Evolutionary conservation across 2,888 invertebrate genomes (phyloP).

Genomic region (Drosophila nigricruria): DNA sequence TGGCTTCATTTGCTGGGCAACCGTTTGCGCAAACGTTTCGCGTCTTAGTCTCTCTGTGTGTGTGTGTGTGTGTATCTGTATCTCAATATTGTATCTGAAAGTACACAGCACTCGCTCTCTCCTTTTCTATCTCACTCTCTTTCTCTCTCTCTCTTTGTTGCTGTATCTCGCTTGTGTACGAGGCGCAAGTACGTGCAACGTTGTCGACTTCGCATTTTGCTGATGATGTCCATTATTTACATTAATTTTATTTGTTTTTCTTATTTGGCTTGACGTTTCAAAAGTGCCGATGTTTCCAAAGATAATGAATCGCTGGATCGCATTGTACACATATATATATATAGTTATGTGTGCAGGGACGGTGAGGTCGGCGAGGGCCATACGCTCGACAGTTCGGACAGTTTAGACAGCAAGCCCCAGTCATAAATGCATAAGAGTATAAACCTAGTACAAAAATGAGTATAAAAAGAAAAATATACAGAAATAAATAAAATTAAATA

Average conservation of each 20-base stretch:
- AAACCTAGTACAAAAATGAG: slow-evolving; percentile 40
- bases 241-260: slow-evolving; percentile 78
- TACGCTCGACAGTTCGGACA: slow-evolving; percentile 33
- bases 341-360: slow-evolving; percentile 18
- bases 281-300: slow-evolving; percentile 80
- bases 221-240: slow-evolving; percentile 80
- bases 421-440: slow-evolving; percentile 68
- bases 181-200: slow-evolving; percentile 30
- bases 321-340: slow-evolving; percentile 37
- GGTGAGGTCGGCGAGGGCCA: slow-evolving; percentile 25
- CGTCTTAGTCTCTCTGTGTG: not conserved
- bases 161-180: slow-evolving; percentile 7
- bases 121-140: slow-evolving; percentile 5
- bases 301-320: slow-evolving; percentile 76
- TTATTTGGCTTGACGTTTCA: slow-evolving; percentile 79
- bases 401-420: slow-evolving; percentile 36
- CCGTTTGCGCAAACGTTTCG: slow-evolving; percentile 77
- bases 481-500: slow-evolving; percentile 35
- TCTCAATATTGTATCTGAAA: slow-evolving; percentile 61
- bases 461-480: slow-evolving; percentile 29
- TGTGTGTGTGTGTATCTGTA: slow-evolving; percentile 39
- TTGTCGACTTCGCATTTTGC: slow-evolving; percentile 76
- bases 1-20: slow-evolving; percentile 72
- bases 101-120: slow-evolving; percentile 45
- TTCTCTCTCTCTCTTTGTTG: not conserved